These are phyloP conservation scores for Serripes groenlandicus DNA, from an alignment of 2,888 invertebrate species.

Conservation along the genomic window DNA sequence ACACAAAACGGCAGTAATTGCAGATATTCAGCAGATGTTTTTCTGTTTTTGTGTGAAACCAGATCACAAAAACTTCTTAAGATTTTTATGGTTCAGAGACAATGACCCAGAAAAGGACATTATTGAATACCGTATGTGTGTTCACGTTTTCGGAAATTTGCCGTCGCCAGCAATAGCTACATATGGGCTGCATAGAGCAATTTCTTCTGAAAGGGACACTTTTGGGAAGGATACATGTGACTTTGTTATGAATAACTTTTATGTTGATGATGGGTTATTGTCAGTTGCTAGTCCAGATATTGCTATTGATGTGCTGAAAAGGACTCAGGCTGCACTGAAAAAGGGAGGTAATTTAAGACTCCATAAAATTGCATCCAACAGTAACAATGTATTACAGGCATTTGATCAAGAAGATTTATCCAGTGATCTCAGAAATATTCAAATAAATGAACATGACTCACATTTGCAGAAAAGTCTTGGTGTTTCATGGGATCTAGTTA, in stretches of 20 bases:
- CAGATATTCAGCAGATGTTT: conserved; percentile 69
- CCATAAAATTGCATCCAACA: conserved; percentile 68
- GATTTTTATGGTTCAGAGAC: conserved; percentile 58
- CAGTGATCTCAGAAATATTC: conserved; percentile 46
- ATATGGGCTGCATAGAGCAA: conserved; percentile 51
- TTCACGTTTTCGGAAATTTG: conserved; percentile 19
- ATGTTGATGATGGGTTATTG: conserved; percentile 65
- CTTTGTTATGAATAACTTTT: conserved; percentile 57
- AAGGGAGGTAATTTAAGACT: conserved; percentile 54
- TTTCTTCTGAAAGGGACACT: conserved; percentile 11
- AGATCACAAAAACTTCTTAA: conserved; percentile 55
- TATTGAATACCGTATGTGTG: conserved; percentile 28
- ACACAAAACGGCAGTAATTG: conserved; percentile 49
- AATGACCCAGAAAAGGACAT: conserved; percentile 18
- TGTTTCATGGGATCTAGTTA: conserved; percentile 50
- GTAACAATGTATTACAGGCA: conserved; percentile 20
- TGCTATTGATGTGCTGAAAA: conserved; percentile 50
- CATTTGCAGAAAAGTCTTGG: conserved; percentile 64
- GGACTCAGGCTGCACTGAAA: conserved; percentile 46
- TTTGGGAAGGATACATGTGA: conserved; percentile 24
- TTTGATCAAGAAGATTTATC: conserved; percentile 58
- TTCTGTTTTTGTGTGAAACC: conserved; percentile 59
- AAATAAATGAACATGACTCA: conserved; percentile 43
- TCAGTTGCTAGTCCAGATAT: conserved; percentile 19
- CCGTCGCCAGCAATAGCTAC: conserved; percentile 50